These are phyloP conservation scores for Liolophura sinensis DNA, from an alignment of 1,140 invertebrate species.

Conservation along the genomic window DNA sequence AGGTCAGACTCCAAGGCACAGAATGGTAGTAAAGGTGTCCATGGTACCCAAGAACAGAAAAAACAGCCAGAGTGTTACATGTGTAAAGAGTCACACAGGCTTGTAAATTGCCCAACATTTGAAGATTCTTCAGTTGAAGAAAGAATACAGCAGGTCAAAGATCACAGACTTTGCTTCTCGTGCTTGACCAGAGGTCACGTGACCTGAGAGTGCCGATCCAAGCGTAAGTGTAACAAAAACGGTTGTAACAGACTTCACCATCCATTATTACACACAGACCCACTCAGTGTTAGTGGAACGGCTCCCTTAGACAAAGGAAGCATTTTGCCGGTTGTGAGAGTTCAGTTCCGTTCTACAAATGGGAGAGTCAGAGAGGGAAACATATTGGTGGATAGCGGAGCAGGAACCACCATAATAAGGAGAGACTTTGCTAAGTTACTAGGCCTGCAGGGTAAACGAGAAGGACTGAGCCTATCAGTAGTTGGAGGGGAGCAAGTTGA, in stretches of 20 bases:
- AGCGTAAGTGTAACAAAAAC: no score
- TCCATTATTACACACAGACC: slow-evolving; percentile 8
- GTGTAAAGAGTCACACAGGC: neutral
- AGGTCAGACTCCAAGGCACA: neutral
- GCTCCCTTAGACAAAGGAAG: neutral
- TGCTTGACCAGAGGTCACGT: slow-evolving; percentile 1
- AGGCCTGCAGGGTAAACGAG: slow-evolving; percentile 4
- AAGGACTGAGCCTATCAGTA: neutral
- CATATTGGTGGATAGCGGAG: slow-evolving; percentile 3
- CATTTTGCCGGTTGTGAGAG: slow-evolving; percentile 5
- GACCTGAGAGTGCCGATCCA: neutral
- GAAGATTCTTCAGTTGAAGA: neutral
- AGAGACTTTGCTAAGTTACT: slow-evolving; percentile 1
- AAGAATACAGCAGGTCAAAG: neutral
- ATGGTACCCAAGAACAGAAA: neutral
- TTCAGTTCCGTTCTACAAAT: neutral
- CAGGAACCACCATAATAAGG: neutral
- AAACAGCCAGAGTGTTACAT: neutral
- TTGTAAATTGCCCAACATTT: neutral
- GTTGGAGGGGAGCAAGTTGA: neutral
- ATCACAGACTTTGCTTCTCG: neutral
- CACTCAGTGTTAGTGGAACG: no score
- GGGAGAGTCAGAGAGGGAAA: slow-evolving; percentile 2
- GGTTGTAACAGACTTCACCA: neutral
- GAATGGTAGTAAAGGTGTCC: no score